Conservation (phyloP, 2,113 vertebrate species). For the Girardinichthys multiradiatus region DNA sequence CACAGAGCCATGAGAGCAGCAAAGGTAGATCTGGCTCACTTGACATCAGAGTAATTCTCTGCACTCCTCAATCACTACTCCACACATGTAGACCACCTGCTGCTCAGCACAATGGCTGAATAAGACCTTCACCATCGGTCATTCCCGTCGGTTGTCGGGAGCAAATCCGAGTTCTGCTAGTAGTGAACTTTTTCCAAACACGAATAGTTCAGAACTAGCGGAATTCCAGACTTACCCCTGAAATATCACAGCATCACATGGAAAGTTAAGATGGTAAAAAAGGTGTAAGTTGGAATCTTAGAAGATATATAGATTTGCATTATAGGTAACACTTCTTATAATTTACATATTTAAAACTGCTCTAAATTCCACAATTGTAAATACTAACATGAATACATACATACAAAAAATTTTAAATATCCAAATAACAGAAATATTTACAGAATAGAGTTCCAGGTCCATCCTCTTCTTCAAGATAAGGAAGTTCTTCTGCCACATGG, state of each 20-base stretch:
- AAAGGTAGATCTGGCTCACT: conserved; percentile 37
- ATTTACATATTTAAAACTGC: neutral
- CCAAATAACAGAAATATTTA: conserved; percentile 20
- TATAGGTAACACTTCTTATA: neutral
- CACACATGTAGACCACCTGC: conserved; percentile 7
- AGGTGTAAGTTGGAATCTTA: neutral
- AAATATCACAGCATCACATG: conserved; percentile 44
- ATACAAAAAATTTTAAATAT: neutral
- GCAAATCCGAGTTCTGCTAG: conserved; percentile 85
- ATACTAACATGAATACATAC: conserved; percentile 24
- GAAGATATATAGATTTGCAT: neutral
- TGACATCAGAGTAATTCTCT: conserved; percentile 46
- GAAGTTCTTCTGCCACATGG: conserved; percentile 16
- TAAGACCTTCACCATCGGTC: neutral
- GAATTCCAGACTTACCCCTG: conserved; percentile 83
- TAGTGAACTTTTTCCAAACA: conserved; percentile 84
- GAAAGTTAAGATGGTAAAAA: conserved; percentile 1
- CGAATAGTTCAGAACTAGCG: conserved; percentile 86
- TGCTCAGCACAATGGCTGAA: neutral
- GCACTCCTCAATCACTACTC: neutral
- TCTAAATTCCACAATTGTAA: neutral
- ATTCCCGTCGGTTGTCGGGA: conserved; percentile 64
- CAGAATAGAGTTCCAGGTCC: conserved; percentile 28
- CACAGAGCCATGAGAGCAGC: conserved; percentile 3
- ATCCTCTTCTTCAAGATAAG: conserved; percentile 35